Base-by-base conservation (phyloP, 1,140 invertebrate species). In the Hylyphantes graminicola region DNA sequence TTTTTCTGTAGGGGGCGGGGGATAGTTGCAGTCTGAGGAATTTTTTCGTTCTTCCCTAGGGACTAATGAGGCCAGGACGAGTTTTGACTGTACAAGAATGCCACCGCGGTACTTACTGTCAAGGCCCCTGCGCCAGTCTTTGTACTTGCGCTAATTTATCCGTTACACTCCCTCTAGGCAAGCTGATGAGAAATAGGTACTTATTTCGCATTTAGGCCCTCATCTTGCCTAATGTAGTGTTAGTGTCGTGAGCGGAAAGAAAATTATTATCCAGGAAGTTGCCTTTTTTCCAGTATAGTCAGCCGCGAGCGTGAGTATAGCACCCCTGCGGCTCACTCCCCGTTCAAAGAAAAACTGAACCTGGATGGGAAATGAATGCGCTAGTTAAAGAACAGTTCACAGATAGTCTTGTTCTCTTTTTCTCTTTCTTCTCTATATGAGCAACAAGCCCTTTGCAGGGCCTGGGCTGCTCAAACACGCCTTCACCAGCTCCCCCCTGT, bases 151-250 rank as follows among this genome's bases (percentile, higher is more conserved):
- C n/a, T 54, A 70, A 70, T 70, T 70, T 70, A 70, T 53, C 15
- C 17, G 21, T 53, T 51, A 53, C 13, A 51, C 68, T 51, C 68
- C 54, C n/a, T 70, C 54, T 70, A 51, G 68, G 68, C 19, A 51
- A 70, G 68, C 68, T 70, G 68, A 70, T 70, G 68, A 70, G 54
- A 70, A 70, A 70, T 70, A 70, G 68, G 50, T 51, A 70, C 68
- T 53, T 70, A 51, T 48, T 70, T 48, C 19, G 51, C 68, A 13
- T 15, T 51, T 11, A 53, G 68, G n/a, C 68, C 53, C 50, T 17
- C 50, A 53, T 51, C 68, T 70, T 70, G 68, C n/a, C 68, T 70
- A 70, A 70, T 70, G 54, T 70, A 70, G 68, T 70, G 68, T 70
- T 70, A 70, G 51, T 70, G 54, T 70, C 68, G 54, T 51, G 68